Percentiles rank a stretch among this genome's conserved stretches.
Conservation (phyloP, 2,888 invertebrate species). For the Andrena flavipes region DNA sequence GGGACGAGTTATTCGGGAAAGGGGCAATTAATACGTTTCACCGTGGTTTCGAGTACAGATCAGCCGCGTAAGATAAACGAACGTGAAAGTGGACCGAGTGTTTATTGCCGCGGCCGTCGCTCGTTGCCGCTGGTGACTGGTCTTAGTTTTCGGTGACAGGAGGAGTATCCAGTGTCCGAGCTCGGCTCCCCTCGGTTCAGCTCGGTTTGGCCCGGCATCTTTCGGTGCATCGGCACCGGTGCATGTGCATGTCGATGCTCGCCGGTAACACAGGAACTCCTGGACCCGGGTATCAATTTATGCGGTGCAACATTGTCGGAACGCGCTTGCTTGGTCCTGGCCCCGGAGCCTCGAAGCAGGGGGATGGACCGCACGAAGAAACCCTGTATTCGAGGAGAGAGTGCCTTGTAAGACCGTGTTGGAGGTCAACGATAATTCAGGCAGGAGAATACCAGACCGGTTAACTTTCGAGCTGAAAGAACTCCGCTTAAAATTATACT, state of each 20-base stretch:
- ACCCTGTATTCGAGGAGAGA: conserved; percentile 70
- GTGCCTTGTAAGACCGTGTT: conserved; percentile 80
- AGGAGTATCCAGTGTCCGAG: conserved; percentile 54
- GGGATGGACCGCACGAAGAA: conserved; percentile 63
- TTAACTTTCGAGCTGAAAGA: conserved; percentile 76
- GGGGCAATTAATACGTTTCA: conserved; percentile 56
- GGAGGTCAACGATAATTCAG: conserved; percentile 82
- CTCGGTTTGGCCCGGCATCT: conserved; percentile 34
- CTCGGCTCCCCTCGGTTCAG: neutral
- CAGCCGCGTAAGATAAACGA: conserved; percentile 51
- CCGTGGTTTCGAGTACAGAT: conserved; percentile 47
- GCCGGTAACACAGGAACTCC: conserved; percentile 78
- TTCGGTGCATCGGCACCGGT: conserved; percentile 52
- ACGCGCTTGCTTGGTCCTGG: conserved; percentile 67
- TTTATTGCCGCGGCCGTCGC: conserved; percentile 42
- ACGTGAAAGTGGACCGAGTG: conserved; percentile 54
- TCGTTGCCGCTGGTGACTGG: conserved; percentile 16
- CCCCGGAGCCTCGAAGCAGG: conserved; percentile 36
- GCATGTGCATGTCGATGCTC: conserved; percentile 72
- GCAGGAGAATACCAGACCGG: conserved; percentile 75
- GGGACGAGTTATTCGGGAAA: conserved; percentile 50
- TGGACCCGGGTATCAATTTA: conserved; percentile 80
- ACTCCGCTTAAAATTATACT: conserved; percentile 78
- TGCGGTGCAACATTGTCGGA: conserved; percentile 81
- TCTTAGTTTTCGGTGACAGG: conserved; percentile 53